These are phyloP conservation scores for Sebastes kiyomatsui DNA, from an alignment of 2,797 vertebrate genomes.

Conservation along the genomic window DNA sequence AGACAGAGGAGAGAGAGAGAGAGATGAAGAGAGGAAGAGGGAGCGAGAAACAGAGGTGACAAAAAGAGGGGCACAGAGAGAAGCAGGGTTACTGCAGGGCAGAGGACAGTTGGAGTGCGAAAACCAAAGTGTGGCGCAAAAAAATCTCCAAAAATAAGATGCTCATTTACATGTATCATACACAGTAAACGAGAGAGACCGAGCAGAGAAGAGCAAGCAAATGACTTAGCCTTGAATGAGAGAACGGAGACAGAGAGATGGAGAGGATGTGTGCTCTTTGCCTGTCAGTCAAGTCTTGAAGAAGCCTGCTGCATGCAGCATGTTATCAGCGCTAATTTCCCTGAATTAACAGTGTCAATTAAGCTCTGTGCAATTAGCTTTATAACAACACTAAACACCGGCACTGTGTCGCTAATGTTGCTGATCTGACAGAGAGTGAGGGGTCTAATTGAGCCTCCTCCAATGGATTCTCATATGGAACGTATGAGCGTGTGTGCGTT, in stretches of 20 bases:
- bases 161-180: slow-evolving; percentile 48
- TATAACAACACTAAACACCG: slow-evolving; percentile 75
- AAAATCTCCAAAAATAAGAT: slow-evolving; percentile 49
- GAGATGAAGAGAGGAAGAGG: slow-evolving; percentile 32
- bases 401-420: slow-evolving; percentile 70
- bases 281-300: slow-evolving; percentile 77
- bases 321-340: slow-evolving; percentile 79
- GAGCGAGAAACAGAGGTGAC: slow-evolving; percentile 47
- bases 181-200: slow-evolving; percentile 27
- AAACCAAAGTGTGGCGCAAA: slow-evolving; percentile 65
- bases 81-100: slow-evolving; percentile 90
- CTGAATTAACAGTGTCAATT: slow-evolving; percentile 80
- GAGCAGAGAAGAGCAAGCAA: slow-evolving; percentile 65
- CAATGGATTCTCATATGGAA: slow-evolving; percentile 48
- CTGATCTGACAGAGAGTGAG: slow-evolving; percentile 68
- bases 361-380: slow-evolving; percentile 79
- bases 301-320: slow-evolving; percentile 75
- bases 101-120: slow-evolving; percentile 82
- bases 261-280: slow-evolving; percentile 70
- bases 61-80: slow-evolving; percentile 55
- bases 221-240: slow-evolving; percentile 63
- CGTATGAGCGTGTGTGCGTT: slow-evolving; percentile 16
- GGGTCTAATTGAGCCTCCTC: slow-evolving; percentile 68
- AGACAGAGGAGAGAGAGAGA: slow-evolving; percentile 63
- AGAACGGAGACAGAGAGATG: slow-evolving; percentile 53